These are phyloP conservation scores for Lordiphosa mommai DNA, from an alignment of 1,140 invertebrate genomes.

Conservation along the genomic window DNA sequence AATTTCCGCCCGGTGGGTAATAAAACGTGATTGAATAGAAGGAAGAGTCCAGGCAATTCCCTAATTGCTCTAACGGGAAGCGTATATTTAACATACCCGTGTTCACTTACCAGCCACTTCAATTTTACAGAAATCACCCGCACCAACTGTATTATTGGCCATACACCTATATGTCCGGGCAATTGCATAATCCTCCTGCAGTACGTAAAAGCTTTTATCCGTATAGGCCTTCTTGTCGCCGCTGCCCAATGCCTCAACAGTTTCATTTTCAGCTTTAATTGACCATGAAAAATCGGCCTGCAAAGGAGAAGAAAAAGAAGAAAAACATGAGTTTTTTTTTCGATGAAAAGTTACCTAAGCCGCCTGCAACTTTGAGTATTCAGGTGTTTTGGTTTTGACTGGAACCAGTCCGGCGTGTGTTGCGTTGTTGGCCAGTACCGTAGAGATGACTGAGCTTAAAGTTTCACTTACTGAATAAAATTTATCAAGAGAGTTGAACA, in stretches of 20 bases:
- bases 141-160: constrained; percentile 91
- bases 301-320: constrained; percentile 20
- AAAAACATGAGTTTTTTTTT: constrained; percentile 26
- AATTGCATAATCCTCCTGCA: constrained; percentile 68
- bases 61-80: constrained; percentile 12
- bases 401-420: too few species aligned
- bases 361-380: too few species aligned
- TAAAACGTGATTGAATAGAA: constrained; percentile 45
- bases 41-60: constrained; percentile 28
- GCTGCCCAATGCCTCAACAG: constrained; percentile 81
- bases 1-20: constrained; percentile 52
- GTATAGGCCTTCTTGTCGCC: constrained; percentile 37
- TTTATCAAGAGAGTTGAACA: too few species aligned
- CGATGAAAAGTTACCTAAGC: background rate
- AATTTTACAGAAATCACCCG: constrained; percentile 86
- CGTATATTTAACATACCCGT: background rate
- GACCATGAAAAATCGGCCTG: constrained; percentile 90
- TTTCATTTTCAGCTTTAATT: constrained; percentile 90
- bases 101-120: constrained; percentile 86
- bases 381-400: too few species aligned
- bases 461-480: too few species aligned
- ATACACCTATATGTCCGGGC: constrained; percentile 89
- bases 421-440: too few species aligned
- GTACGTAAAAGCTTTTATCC: constrained; percentile 60
- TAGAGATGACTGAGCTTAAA: too few species aligned